These are phyloP conservation scores for Cerceris rybyensis DNA, from an alignment of 2,888 invertebrate genomes.

Conservation along the genomic window DNA sequence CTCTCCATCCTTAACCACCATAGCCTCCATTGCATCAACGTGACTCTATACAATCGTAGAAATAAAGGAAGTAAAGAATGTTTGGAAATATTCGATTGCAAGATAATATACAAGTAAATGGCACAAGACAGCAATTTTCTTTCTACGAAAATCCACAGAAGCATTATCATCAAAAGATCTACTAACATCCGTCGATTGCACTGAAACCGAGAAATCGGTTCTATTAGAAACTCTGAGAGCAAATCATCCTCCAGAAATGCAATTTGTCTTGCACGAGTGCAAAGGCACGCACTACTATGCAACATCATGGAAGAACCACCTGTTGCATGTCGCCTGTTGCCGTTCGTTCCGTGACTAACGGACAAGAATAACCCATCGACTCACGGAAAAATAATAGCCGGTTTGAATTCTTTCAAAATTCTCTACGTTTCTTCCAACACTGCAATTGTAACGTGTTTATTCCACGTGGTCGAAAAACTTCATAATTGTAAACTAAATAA, in stretches of 20 bases:
- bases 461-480: background rate
- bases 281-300: conserved; percentile 42
- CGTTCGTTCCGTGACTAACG: conserved; percentile 52
- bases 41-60: no score
- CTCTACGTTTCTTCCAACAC: background rate
- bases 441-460: background rate
- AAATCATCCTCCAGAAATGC: conserved; percentile 44
- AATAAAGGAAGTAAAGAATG: no score
- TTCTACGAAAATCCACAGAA: no score
- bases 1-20: no score
- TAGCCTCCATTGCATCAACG: no score
- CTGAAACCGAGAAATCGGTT: conserved; percentile 1
- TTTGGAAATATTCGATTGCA: no score
- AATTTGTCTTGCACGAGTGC: conserved; percentile 59
- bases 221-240: conserved; percentile 35
- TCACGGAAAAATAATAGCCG: conserved; percentile 53
- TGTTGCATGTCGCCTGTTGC: conserved; percentile 63
- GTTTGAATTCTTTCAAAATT: conserved; percentile 31
- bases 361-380: conserved; percentile 56
- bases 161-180: background rate
- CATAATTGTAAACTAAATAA: no score
- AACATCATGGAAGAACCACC: conserved; percentile 60
- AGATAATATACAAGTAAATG: no score
- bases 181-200: background rate
- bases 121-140: no score